Evolutionary conservation across 2,888 invertebrate genomes (phyloP), one percentile per base, ranked within the genome.

Genomic region (Metellina segmentata): DNA sequence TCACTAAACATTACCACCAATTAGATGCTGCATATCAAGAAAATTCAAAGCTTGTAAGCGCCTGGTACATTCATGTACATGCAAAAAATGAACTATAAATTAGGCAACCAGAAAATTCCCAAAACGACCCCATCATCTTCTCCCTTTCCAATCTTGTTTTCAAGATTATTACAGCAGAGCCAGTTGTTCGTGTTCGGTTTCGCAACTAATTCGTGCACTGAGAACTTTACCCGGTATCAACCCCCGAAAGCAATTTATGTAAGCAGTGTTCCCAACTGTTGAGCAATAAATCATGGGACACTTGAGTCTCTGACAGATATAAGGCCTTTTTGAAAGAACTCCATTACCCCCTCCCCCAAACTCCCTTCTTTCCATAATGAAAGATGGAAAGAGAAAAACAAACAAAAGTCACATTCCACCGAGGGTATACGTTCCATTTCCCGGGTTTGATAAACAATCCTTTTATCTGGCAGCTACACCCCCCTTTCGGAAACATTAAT

Each of bases 281-380:
- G 51, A n/a, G 85, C 53, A 83, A 91, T 91, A 91, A 91, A 91
- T 91, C 91, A 91, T 87, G 0, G 19, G 78, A 78, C 81, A 91
- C 91, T 83, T 77, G 87, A 91, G 83, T 88, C 71, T 87, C 52
- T 91, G 91, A 91, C 91, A 91, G 87, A 87, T 83, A 87, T 87
- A 91, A 86, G 85, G 85, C 81, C 81, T 75, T 87, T 83, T 77
- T 72, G 74, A 91, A 91, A 91, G 87, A 91, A 87, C 87, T 91
- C 71, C 90, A 89, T 89, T 89, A 85, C 72, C 81, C 74, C 11
- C 81, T 61, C 11, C 51, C n/a, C 6, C 72, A 13, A 78, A 69
- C 70, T 34, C 72, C 34, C 85, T 72, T 70, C 70, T 70, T n/a
- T 79, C 61, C 34, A 48, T 90, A 90, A 90, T 90, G 77, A 83